phyloP scores from a whole-genome alignment of 2,113 vertebrate genomes.

The Trematocara zebra region DNA sequence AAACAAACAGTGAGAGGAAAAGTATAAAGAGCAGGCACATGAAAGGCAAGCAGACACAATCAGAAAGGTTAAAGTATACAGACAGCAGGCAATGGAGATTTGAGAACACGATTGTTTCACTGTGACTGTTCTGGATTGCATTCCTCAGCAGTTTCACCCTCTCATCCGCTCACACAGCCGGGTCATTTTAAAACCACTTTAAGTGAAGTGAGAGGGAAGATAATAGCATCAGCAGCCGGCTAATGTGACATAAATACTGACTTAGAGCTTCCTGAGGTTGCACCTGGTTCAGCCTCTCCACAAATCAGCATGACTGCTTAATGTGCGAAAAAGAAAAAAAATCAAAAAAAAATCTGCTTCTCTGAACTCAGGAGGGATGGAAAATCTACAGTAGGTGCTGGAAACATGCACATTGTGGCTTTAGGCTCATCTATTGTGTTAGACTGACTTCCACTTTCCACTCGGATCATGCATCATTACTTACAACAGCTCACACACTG shows the following conservation, averaged over 20 bases:
- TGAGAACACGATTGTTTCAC: slow-evolving; percentile 1
- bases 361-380: not conserved
- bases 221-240: not conserved
- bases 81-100: slow-evolving; percentile 15
- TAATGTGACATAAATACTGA: slow-evolving; percentile 19
- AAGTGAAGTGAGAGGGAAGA: not conserved
- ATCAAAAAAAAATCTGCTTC: not conserved
- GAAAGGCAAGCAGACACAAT: not conserved
- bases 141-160: slow-evolving; percentile 14
- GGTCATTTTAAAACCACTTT: not conserved
- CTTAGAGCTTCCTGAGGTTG: not conserved
- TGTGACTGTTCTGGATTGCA: not conserved
- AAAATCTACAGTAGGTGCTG: not conserved
- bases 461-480: not conserved
- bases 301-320: slow-evolving; percentile 24
- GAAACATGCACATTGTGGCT: not conserved
- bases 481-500: not conserved
- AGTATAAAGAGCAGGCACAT: not conserved
- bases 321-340: not conserved
- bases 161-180: slow-evolving; percentile 27
- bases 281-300: slow-evolving; percentile 26
- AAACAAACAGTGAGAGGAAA: slow-evolving; percentile 21
- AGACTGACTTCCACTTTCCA: not conserved
- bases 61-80: slow-evolving; percentile 31
- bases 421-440: not conserved